phyloP scores from a whole-genome alignment of 2,113 vertebrate species.

The Nyctereutes procyonoides region DNA sequence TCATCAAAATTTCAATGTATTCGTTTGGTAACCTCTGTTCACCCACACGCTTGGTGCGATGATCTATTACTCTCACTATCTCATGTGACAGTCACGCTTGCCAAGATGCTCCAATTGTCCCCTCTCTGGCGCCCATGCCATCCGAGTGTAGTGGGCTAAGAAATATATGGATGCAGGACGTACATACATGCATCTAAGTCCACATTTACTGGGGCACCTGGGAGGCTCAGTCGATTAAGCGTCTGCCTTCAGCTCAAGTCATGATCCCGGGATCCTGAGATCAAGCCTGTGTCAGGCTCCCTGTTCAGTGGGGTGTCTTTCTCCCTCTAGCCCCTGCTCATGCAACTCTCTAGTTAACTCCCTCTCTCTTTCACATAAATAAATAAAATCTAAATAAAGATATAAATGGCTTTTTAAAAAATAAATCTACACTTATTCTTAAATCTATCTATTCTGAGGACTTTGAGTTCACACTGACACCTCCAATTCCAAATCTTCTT shows the following conservation, averaged over 20 bases:
- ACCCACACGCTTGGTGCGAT: neutral
- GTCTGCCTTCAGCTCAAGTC: too few relatives aligned
- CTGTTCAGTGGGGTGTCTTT: too few relatives aligned
- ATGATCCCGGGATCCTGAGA: too few relatives aligned
- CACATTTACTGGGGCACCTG: neutral
- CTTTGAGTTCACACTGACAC: neutral
- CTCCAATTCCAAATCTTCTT: neutral
- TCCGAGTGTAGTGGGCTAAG: neutral
- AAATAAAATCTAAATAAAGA: too few relatives aligned
- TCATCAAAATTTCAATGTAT: neutral
- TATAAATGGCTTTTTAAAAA: too few relatives aligned
- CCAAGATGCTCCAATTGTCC: neutral
- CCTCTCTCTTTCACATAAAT: too few relatives aligned
- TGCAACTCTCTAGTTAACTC: too few relatives aligned
- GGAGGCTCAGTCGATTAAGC: too few relatives aligned
- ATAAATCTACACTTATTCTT: too few relatives aligned
- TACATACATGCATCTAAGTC: neutral
- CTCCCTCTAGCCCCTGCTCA: too few relatives aligned
- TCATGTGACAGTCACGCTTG: neutral
- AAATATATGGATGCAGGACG: neutral
- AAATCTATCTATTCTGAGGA: neutral
- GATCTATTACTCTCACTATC: neutral
- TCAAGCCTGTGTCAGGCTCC: too few relatives aligned
- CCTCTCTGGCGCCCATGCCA: neutral
- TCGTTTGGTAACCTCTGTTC: neutral